phyloP scores from a whole-genome alignment of 2,113 vertebrate genomes.

The Pandion haliaetus region DNA sequence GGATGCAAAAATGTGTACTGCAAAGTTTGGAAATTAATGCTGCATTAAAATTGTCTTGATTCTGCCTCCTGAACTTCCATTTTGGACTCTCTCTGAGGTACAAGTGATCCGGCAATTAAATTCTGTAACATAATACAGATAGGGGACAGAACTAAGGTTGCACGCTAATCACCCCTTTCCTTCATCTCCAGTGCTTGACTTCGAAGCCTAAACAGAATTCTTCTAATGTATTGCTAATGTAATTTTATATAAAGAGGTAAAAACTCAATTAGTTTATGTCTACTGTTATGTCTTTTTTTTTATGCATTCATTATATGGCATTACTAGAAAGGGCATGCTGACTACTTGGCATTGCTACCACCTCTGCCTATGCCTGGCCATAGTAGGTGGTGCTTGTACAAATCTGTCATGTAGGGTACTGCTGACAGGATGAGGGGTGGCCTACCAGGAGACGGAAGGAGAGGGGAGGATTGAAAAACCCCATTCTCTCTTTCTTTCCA shows the following conservation, averaged over 20 bases:
- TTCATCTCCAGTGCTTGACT: not conserved
- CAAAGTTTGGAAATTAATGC: not conserved
- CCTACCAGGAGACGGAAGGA: not conserved
- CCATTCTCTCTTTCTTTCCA: not conserved
- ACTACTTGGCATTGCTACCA: too few relatives aligned
- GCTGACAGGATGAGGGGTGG: not conserved
- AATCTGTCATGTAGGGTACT: not conserved
- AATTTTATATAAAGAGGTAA: not conserved
- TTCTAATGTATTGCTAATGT: not conserved
- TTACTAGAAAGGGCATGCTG: not conserved
- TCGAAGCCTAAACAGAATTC: slow-evolving; percentile 20
- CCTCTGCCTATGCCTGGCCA: accelerated
- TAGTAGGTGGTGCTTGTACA: not conserved
- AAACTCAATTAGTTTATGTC: not conserved
- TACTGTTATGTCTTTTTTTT: not conserved
- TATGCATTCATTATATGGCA: not conserved
- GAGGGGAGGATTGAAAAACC: not conserved
- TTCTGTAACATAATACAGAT: not conserved
- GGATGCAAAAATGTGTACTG: not conserved
- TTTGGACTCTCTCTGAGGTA: not conserved
- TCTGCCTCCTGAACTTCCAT: not conserved
- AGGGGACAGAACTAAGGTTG: not conserved
- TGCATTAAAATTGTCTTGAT: not conserved
- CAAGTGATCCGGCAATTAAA: not conserved
- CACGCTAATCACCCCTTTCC: not conserved